phyloP scores from a whole-genome alignment of 2,797 vertebrate genomes.

The Poeciliopsis paucimaculata region DNA sequence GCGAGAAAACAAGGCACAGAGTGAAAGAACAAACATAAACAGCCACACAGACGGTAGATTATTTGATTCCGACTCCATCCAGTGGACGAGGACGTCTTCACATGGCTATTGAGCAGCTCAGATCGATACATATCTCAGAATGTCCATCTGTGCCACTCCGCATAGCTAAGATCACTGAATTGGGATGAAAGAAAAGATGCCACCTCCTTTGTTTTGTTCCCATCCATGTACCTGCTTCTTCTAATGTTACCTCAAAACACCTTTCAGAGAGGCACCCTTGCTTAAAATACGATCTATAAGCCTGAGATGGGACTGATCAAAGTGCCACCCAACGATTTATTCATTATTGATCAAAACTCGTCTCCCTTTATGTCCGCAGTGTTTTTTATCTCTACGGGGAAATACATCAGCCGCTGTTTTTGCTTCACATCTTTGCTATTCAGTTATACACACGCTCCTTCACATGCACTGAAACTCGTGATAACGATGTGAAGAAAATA shows the following conservation, averaged over 20 bases:
- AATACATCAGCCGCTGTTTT: constrained; percentile 13
- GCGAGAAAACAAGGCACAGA: background rate
- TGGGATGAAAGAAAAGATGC: constrained; percentile 17
- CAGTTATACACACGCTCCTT: background rate
- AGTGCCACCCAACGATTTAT: constrained; percentile 69
- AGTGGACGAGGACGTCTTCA: constrained; percentile 29
- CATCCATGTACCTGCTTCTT: constrained; percentile 2
- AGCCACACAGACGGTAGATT: background rate
- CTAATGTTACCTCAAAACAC: constrained; percentile 21
- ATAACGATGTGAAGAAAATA: background rate
- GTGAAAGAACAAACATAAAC: background rate
- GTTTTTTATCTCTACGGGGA: constrained; percentile 45
- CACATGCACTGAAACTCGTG: background rate
- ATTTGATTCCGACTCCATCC: constrained; percentile 51
- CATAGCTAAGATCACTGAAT: constrained; percentile 35
- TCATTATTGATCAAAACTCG: constrained; percentile 58
- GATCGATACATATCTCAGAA: constrained; percentile 43
- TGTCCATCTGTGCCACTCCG: constrained; percentile 19
- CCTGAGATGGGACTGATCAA: constrained; percentile 69
- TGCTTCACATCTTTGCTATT: background rate
- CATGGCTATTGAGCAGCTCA: constrained; percentile 44
- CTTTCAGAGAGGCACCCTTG: constrained; percentile 27
- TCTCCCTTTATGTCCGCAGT: constrained; percentile 42
- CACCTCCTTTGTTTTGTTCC: constrained; percentile 5
- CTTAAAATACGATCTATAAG: constrained; percentile 61